Percentiles rank a stretch among this genome's conserved stretches.
Conservation (phyloP, 2,888 invertebrate genomes). For the Agrotis clavis region DNA sequence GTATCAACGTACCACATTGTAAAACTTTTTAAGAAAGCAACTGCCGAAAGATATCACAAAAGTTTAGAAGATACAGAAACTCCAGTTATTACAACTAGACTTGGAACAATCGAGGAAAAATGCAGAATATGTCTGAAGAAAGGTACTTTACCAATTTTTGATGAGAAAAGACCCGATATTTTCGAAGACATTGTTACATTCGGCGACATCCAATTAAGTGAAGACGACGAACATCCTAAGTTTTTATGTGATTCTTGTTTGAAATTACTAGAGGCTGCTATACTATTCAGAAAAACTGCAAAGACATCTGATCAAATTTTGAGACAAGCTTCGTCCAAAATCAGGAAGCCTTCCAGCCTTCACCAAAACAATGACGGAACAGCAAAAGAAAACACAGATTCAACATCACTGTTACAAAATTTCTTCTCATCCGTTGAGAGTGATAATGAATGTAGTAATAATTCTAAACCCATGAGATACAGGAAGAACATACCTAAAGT, state of each 20-base stretch:
- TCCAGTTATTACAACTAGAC: conserved; percentile 7
- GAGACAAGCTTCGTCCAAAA: conserved; percentile 36
- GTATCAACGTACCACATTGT: conserved; percentile 44
- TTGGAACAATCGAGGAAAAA: conserved; percentile 14
- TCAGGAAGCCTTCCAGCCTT: background rate
- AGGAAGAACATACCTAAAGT: conserved; percentile 34
- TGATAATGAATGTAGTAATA: conserved; percentile 22
- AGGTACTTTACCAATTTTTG: conserved; percentile 66
- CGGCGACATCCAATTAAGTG: conserved; percentile 71
- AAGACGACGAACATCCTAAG: conserved; percentile 77
- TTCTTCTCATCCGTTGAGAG: conserved; percentile 39
- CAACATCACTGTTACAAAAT: conserved; percentile 24
- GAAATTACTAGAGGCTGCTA: conserved; percentile 76
- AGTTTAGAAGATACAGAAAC: conserved; percentile 8
- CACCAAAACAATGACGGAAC: conserved; percentile 3
- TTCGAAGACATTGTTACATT: conserved; percentile 43
- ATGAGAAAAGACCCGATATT: conserved; percentile 18
- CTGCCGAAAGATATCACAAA: conserved; percentile 28
- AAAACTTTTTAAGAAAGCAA: conserved; percentile 44
- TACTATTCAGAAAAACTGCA: conserved; percentile 79
- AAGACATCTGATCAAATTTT: conserved; percentile 74
- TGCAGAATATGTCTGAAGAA: conserved; percentile 59
- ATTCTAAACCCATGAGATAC: conserved; percentile 9
- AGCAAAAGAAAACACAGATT: conserved; percentile 8
- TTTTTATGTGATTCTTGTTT: conserved; percentile 78